Conservation (phyloP, 2,113 vertebrate species). For the Clupea harengus region DNA sequence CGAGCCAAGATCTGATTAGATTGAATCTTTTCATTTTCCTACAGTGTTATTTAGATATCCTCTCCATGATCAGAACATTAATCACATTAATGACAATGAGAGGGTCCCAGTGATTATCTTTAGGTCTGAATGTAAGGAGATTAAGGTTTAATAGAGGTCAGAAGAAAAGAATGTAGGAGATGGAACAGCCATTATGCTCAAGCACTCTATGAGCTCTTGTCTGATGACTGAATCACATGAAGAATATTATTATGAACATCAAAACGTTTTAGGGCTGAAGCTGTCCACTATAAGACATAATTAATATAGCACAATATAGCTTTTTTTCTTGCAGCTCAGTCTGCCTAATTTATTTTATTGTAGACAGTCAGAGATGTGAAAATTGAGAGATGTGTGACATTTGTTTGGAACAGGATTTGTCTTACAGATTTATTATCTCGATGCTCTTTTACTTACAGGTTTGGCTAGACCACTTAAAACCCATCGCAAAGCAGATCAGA, state of each 20-base stretch:
- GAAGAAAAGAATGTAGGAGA: background rate
- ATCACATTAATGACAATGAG: background rate
- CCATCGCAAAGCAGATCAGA: conserved; percentile 92
- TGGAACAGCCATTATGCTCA: background rate
- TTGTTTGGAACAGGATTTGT: background rate
- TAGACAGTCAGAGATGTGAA: background rate
- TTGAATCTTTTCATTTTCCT: background rate
- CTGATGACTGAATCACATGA: background rate
- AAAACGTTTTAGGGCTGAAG: background rate
- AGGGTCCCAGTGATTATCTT: background rate
- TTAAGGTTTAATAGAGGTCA: background rate
- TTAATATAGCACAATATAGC: background rate
- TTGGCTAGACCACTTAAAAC: conserved; percentile 96
- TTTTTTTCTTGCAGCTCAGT: background rate
- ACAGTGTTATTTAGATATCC: background rate
- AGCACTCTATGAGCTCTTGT: background rate
- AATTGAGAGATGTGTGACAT: no score
- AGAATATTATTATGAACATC: background rate
- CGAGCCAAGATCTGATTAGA: background rate
- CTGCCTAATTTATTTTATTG: background rate
- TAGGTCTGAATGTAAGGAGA: conserved; percentile 1
- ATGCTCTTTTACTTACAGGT: conserved; percentile 70
- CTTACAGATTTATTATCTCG: background rate
- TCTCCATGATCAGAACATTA: background rate
- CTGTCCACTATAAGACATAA: background rate